A percentile compares a stretch with the other conserved stretches of the same genome.
Conservation (phyloP, 2,113 vertebrate genomes). For the Bucco capensis region DNA sequence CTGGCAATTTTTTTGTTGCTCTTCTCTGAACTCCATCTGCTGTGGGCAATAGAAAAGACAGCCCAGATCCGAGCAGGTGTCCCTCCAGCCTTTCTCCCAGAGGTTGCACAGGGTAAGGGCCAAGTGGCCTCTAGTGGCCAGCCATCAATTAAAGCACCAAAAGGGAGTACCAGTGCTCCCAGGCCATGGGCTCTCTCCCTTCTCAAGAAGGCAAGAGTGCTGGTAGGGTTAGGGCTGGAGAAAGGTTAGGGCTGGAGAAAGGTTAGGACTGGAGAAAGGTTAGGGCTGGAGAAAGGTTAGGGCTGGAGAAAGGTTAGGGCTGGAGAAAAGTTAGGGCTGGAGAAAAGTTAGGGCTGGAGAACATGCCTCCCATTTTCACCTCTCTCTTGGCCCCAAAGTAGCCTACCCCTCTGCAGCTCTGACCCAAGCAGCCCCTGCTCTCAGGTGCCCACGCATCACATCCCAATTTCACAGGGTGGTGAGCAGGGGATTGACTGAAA, state of each 20-base stretch:
- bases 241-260: too few relatives aligned
- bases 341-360: too few relatives aligned
- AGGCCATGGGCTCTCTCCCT: neutral
- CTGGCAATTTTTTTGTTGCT: neutral
- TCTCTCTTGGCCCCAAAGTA: accelerated
- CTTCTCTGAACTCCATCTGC: neutral
- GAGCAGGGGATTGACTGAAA: neutral
- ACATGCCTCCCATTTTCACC: accelerated
- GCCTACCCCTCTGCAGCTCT: neutral
- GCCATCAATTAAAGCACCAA: neutral
- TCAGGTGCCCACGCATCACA: accelerated
- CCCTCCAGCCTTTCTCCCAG: neutral
- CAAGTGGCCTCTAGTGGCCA: slow-evolving; percentile 54
- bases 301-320: too few relatives aligned
- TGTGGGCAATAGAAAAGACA: neutral
- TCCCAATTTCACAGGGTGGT: neutral
- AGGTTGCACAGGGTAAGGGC: neutral
- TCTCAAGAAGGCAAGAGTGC: neutral
- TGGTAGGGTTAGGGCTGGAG: accelerated
- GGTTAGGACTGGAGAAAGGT: too few relatives aligned
- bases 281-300: too few relatives aligned
- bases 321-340: too few relatives aligned
- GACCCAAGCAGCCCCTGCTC: too few relatives aligned
- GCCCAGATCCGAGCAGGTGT: neutral
- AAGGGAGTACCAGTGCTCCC: neutral